Base-by-base conservation (phyloP, 2,113 vertebrate species). In the Terrapene triunguis region DNA sequence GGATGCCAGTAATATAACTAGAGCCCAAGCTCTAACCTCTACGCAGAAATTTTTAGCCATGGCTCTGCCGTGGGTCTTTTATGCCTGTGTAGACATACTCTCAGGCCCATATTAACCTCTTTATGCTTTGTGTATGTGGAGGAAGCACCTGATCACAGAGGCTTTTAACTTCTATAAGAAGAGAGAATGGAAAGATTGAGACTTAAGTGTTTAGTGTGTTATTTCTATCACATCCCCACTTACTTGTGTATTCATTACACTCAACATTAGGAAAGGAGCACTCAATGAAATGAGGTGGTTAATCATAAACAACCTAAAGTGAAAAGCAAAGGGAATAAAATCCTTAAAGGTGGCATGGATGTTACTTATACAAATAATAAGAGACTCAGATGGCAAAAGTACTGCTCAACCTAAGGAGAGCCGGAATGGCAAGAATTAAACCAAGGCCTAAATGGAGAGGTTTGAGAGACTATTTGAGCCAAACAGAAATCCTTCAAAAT, bases 1-100 rank as follows among this genome's bases (percentile, higher is more conserved):
- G 5, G n/a, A 62, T 42, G 13, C 17, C 5, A 1, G 51, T 2
- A 2, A 82, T 8, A 12, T 32, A 0, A 8, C 10, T 59, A 62
- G 59, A 62, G 59, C 29, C 32, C 32, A 35, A 35, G 32, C 10
- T 16, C 62, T 65, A 65, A 35, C 3, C 3, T 35, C 14, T 65
- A 35, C 32, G 8, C 62, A 14, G 14, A 65, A 14, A 16, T 35
- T 16, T 65, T 65, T 59, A 59, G 32, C 6, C 6, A 3, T 35
- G 32, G 13, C 57, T 4, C 10, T 57, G 55, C 55, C 10, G 25
- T 25, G 25, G 25, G 55, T 57, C 55, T 59, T 59, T 59, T 32
- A 32, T 59, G 27, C 57, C 25, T 59, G 57, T 59, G 27, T 62
- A 62, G 11, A 11, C 57, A 29, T 62, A 62, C 57, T 12, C 57